Evolutionary conservation across 2,888 invertebrate genomes (phyloP).

Genomic region (Amaurobius ferox): DNA sequence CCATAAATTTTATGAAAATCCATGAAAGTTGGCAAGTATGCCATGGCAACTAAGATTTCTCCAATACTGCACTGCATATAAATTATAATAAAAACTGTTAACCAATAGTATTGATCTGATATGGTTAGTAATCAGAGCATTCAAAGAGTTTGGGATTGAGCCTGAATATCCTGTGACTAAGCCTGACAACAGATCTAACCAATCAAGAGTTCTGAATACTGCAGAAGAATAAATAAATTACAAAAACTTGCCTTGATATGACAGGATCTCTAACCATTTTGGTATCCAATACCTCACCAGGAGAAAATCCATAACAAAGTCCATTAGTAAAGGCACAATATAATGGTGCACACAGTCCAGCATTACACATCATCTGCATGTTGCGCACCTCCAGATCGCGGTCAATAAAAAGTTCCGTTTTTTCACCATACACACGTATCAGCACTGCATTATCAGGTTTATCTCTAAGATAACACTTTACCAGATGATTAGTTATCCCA

Average conservation of each 20-base stretch:
- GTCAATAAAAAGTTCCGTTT: constrained; percentile 94
- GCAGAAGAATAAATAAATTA: no score
- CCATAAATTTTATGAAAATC: no score
- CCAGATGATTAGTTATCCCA: constrained; percentile 94
- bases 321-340: constrained; percentile 96
- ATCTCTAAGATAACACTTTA: constrained; percentile 84
- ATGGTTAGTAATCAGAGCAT: no score
- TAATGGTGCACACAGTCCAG: constrained; percentile 89
- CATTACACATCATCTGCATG: constrained; percentile 82
- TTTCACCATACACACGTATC: constrained; percentile 93
- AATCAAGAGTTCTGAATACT: no score
- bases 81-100: no score
- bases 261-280: constrained; percentile 80
- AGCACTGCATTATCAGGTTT: constrained; percentile 84
- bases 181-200: no score
- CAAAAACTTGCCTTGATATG: constrained; percentile 71
- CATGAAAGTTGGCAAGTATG: no score
- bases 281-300: constrained; percentile 86
- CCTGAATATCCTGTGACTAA: no score
- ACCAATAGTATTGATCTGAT: no score
- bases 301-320: constrained; percentile 87
- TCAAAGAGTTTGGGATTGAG: no score
- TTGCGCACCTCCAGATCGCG: constrained; percentile 84
- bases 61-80: no score
- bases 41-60: no score